A percentile compares a stretch with the other conserved stretches of the same genome.
Conservation (phyloP, 2,113 vertebrate species). For the Nycticebus coucang region DNA sequence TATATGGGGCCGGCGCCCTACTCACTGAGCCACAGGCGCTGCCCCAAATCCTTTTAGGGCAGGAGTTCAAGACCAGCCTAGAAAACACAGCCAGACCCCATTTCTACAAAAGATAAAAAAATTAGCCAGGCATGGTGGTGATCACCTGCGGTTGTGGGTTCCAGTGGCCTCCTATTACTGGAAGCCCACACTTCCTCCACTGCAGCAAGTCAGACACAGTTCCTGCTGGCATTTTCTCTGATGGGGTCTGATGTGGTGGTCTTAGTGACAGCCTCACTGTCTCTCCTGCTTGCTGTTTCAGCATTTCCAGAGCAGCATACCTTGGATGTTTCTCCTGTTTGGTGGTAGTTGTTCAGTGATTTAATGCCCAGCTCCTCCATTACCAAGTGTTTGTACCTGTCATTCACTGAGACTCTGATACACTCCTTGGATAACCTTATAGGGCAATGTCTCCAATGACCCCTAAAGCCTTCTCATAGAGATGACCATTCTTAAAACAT, state of each 20-base stretch:
- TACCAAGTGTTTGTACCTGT: not conserved
- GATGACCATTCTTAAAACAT: not conserved
- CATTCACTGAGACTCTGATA: not conserved
- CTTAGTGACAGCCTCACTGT: not conserved
- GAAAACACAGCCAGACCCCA: too few relatives aligned
- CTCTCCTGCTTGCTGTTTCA: not conserved
- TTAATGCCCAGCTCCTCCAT: not conserved
- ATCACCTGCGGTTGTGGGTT: too few relatives aligned
- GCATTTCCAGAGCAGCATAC: not conserved
- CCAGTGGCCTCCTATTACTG: not conserved
- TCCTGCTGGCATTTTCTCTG: not conserved
- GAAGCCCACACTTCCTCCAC: not conserved
- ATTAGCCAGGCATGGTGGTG: too few relatives aligned
- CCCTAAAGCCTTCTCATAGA: not conserved
- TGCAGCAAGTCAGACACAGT: not conserved
- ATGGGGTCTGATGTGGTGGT: not conserved
- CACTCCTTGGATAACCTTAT: not conserved
- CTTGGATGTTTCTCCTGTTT: not conserved
- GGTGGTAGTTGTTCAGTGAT: not conserved
- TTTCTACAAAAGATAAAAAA: too few relatives aligned
- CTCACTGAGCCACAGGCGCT: too few relatives aligned
- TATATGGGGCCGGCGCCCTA: too few relatives aligned
- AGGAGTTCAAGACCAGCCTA: too few relatives aligned
- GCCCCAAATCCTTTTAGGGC: too few relatives aligned
- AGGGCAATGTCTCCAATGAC: not conserved